Percentiles rank a stretch among this genome's conserved stretches.
phyloP scores from a whole-genome alignment of 2,888 invertebrate species.

The Limnephilus rhombicus region DNA sequence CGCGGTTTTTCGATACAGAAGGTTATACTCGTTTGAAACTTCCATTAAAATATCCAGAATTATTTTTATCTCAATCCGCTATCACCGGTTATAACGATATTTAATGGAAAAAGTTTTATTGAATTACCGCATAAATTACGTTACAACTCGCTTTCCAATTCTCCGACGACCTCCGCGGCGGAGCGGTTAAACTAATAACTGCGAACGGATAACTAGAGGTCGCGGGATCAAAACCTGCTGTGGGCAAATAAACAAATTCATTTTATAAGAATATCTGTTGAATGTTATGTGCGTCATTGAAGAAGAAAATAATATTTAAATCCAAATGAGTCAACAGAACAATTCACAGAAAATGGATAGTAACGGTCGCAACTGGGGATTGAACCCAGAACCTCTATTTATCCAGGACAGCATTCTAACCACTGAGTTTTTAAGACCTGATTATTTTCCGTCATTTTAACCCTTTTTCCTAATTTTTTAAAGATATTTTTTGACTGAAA shows the following conservation, averaged over 20 bases:
- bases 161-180: background rate
- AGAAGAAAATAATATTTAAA: too few species aligned
- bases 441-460: too few species aligned
- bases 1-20: constrained; percentile 15
- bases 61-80: background rate
- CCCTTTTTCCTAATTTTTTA: too few species aligned
- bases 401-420: too few species aligned
- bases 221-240: background rate
- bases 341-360: too few species aligned
- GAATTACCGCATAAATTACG: background rate
- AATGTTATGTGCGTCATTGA: too few species aligned
- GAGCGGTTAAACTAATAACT: background rate
- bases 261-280: too few species aligned
- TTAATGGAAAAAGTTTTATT: background rate
- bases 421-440: too few species aligned
- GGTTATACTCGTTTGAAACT: background rate
- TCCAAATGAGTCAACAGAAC: too few species aligned
- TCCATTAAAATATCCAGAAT: background rate
- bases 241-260: background rate
- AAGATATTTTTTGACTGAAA: too few species aligned
- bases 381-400: too few species aligned
- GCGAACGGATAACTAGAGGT: background rate
- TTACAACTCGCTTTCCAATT: background rate
- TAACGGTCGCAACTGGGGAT: too few species aligned
- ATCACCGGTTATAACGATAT: background rate